These are phyloP conservation scores for Brienomyrus longianalis DNA, from an alignment of 2,113 vertebrate genomes.

Conservation along the genomic window DNA sequence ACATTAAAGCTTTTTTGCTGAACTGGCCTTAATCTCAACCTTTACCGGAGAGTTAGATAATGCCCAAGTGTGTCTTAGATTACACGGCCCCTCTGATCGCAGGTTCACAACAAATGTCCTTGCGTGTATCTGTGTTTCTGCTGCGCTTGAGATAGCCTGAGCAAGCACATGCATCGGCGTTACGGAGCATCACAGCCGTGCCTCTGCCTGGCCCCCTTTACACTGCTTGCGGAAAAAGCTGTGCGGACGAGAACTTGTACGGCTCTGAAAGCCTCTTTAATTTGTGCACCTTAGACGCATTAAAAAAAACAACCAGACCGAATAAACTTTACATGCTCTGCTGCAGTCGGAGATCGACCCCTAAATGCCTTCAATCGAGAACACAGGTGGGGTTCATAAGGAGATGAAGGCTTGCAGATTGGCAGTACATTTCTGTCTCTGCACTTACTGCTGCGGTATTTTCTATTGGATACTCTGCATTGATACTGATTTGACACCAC, in stretches of 20 bases:
- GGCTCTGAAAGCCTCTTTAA: neutral
- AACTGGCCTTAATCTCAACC: neutral
- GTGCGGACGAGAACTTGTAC: neutral
- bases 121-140: slow-evolving; percentile 18
- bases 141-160: neutral
- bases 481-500: neutral
- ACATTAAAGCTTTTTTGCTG: neutral
- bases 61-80: slow-evolving; percentile 13
- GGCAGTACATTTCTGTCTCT: neutral
- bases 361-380: neutral
- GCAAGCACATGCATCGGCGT: neutral
- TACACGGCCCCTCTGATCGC: neutral
- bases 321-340: neutral
- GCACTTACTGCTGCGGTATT: neutral
- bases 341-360: neutral
- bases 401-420: neutral
- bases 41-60: neutral
- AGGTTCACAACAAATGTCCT: slow-evolving; percentile 21
- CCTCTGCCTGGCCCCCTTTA: neutral
- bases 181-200: neutral
- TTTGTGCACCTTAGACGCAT: neutral
- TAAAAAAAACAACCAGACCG: neutral
- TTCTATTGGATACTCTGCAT: neutral
- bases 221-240: neutral
- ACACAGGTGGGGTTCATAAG: neutral